Percentiles rank a stretch among this genome's conserved stretches.
Evolutionary conservation across 2,797 vertebrate genomes (phyloP).

Genomic region (Spondyliosoma cantharus): DNA sequence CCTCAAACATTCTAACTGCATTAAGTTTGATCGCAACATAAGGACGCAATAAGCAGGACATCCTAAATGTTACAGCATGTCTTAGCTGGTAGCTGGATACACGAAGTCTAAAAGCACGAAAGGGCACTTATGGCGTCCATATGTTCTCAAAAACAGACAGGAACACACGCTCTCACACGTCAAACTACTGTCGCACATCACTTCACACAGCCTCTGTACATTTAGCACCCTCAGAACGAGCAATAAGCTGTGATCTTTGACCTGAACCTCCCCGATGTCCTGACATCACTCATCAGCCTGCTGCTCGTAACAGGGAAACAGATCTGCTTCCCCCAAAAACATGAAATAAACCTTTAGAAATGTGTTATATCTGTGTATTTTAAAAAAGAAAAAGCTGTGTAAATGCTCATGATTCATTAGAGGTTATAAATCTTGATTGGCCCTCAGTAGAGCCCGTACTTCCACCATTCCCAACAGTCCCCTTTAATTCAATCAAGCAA

Average conservation of each 20-base stretch:
- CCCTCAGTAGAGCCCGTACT: too few species aligned
- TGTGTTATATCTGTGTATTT: too few species aligned
- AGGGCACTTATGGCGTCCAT: not conserved
- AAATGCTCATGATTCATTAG: not conserved
- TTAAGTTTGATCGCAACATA: constrained; percentile 1
- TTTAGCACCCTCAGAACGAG: not conserved
- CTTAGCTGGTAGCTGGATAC: not conserved
- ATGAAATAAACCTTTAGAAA: not conserved
- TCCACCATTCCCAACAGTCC: too few species aligned
- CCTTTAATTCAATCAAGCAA: too few species aligned
- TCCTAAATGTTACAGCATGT: not conserved
- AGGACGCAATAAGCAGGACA: constrained; percentile 15
- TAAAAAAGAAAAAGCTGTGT: too few species aligned
- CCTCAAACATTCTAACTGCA: not conserved
- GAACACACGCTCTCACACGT: not conserved
- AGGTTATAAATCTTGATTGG: not conserved
- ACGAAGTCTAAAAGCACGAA: not conserved
- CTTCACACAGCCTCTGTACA: constrained; percentile 18
- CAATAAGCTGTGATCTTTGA: constrained; percentile 48
- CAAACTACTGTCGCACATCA: not conserved
- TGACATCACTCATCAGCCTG: constrained; percentile 38
- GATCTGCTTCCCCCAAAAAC: not conserved
- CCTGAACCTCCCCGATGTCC: not conserved
- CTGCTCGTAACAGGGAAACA: constrained; percentile 41
- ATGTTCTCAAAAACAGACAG: constrained; percentile 11